Evolutionary conservation across 2,113 vertebrate species (phyloP).

Genomic region (Marcusenius ussheri): DNA sequence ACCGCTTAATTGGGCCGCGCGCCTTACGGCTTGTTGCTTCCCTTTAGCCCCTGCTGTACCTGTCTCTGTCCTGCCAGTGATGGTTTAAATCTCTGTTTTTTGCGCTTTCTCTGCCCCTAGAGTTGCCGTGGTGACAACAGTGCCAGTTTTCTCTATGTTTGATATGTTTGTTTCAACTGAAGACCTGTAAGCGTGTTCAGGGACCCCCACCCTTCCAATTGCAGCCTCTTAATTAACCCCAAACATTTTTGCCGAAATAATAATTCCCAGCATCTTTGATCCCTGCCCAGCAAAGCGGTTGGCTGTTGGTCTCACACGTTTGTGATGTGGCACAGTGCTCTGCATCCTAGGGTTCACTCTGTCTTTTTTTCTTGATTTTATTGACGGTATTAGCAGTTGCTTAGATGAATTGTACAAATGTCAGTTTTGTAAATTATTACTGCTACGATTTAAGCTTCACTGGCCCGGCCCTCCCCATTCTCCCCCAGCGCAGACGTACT

Average conservation of each 20-base stretch:
- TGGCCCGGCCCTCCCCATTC: conserved; percentile 32
- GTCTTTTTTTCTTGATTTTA: neutral
- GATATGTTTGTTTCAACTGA: neutral
- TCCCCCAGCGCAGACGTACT: conserved; percentile 52
- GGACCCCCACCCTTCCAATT: neutral
- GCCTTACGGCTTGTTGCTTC: neutral
- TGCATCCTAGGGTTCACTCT: neutral
- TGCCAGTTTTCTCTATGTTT: neutral
- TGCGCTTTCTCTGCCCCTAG: neutral
- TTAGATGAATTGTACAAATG: conserved; percentile 23
- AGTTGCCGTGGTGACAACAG: neutral
- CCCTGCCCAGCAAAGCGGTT: neutral
- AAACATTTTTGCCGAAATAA: neutral
- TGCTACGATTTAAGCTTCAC: conserved; percentile 51
- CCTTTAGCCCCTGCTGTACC: neutral
- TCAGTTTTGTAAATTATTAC: conserved; percentile 37
- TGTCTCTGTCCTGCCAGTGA: neutral
- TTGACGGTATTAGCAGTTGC: conserved; percentile 3
- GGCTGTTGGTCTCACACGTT: neutral
- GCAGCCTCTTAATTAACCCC: neutral
- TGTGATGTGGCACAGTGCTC: neutral
- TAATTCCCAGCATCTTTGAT: neutral
- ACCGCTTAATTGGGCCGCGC: neutral
- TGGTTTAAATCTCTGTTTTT: neutral
- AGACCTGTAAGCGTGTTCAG: neutral